Percentiles rank a stretch among this genome's conserved stretches.
Conservation (phyloP, 2,797 vertebrate species). For the Danio kyathit region DNA sequence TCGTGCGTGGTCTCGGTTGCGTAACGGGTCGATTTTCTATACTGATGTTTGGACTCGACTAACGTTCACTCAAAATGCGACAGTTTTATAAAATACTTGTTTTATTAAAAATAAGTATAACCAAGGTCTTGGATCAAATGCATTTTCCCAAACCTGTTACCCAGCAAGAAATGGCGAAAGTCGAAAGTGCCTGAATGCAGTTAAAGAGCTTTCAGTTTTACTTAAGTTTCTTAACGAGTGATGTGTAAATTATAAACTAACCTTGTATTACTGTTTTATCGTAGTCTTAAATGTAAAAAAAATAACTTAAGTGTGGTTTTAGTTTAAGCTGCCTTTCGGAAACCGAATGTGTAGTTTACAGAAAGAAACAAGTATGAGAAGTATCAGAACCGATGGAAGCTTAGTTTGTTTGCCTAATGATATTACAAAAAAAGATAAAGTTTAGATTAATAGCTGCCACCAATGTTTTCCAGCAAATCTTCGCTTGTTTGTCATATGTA, state of each 20-base stretch:
- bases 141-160: background rate
- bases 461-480: background rate
- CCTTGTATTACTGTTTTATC: background rate
- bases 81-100: background rate
- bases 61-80: constrained; percentile 14
- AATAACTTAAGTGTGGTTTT: background rate
- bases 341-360: background rate
- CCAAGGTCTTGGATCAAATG: no score
- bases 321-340: background rate
- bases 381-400: background rate
- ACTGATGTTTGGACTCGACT: constrained; percentile 24
- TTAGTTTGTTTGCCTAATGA: background rate
- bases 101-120: background rate
- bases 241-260: background rate
- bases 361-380: background rate
- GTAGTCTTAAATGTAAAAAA: background rate
- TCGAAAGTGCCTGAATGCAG: background rate
- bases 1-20: constrained; percentile 44
- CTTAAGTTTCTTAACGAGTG: background rate
- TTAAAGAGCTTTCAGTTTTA: background rate
- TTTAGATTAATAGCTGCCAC: no score
- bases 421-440: background rate
- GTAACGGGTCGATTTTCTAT: constrained; percentile 48
- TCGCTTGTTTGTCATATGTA: background rate
- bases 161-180: background rate